Base-by-base conservation (phyloP, 2,797 vertebrate species). In the Hydrolagus colliei region DNA sequence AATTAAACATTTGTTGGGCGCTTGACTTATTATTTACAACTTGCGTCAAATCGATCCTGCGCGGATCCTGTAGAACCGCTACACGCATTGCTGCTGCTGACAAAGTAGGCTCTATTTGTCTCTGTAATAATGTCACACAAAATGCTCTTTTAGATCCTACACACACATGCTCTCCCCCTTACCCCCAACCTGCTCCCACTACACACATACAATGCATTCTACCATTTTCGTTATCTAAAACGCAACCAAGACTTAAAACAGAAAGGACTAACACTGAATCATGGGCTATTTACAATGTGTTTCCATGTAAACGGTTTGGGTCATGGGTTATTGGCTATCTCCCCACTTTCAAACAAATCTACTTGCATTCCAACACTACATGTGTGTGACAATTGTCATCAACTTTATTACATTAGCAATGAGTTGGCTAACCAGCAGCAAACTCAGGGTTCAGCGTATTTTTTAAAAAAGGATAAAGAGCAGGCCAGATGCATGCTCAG, bases 401-500 rank as follows among this genome's bases (percentile, higher is more conserved):
- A 84, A 84, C 65, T 18, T 82, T 22, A 68, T 82, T 84, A 84
- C 41, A 71, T 68, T 71, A 84, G 65, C 65, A 68, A 61, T 87
- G 90, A 92, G 95, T 95, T 94, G 92, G 95, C 96, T 91, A 92
- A 92, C 96, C 96, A 95, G 97, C 97, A 91, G 96, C 95, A 88
- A 94, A 96, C 95, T 90, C 90, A 92, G 79, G 13, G 74, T 87
- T 61, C 85, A 86, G 87, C 86, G 88, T 86, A 74, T 84, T 86
- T 86, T 85, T 86, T 89, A 85, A 72, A 88, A 85, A 20, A 87
- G 88, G 73, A 32, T 87, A 72, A 87, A 86, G 76, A 88, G 16
- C 88, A 87, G 87, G 59, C 72, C 87, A 87, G 87, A 27, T 72
- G 87, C 79, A 87, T 87, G 72, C 88, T 71, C 89, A 89, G 91